Evolutionary conservation across 2,888 invertebrate species (phyloP).

Genomic region (Arctia plantaginis): DNA sequence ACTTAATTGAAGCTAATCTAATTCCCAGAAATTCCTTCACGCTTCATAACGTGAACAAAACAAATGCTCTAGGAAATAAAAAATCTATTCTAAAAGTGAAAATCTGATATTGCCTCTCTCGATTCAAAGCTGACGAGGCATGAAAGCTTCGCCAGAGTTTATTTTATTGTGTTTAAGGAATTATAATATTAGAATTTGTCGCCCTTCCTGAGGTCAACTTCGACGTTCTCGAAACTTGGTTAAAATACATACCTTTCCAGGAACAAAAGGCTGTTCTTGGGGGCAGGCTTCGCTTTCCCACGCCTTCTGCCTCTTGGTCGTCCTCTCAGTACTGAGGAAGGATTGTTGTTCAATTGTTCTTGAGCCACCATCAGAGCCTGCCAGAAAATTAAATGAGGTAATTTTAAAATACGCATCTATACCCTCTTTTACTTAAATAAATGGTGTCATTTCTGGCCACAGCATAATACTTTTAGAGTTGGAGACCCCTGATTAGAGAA

Average conservation of each 20-base stretch:
- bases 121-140: too few relatives aligned
- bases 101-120: background rate
- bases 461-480: too few relatives aligned
- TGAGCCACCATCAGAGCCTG: constrained; percentile 81
- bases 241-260: constrained; percentile 72
- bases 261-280: constrained; percentile 74
- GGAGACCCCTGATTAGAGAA: too few relatives aligned
- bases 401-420: background rate
- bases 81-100: background rate
- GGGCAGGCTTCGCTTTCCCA: constrained; percentile 77
- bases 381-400: background rate
- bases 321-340: constrained; percentile 70
- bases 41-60: background rate
- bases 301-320: constrained; percentile 78
- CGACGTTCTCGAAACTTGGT: background rate
- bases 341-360: constrained; percentile 77
- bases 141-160: background rate
- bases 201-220: too few relatives aligned
- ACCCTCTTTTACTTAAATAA: background rate
- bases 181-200: background rate
- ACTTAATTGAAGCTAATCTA: constrained; percentile 8
- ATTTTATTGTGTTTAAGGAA: background rate
- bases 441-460: background rate
- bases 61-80: background rate
- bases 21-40: background rate